Evolutionary conservation across 2,888 invertebrate genomes (phyloP).

Genomic region (Orthosia incerta): DNA sequence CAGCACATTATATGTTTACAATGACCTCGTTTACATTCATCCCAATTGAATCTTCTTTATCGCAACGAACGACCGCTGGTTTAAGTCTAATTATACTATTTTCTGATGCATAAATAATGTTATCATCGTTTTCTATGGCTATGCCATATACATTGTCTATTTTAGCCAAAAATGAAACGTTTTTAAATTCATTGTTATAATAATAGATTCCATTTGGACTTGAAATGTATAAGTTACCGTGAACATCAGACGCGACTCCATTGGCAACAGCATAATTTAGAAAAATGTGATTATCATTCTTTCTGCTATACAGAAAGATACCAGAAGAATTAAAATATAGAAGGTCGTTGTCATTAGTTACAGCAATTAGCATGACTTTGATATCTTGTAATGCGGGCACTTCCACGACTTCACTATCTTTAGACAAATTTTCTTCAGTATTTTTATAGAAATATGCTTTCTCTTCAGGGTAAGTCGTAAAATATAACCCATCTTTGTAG

Average conservation of each 20-base stretch:
- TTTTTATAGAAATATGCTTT: constrained; percentile 68
- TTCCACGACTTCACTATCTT: constrained; percentile 53
- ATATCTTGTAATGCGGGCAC: constrained; percentile 66
- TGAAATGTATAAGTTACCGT: constrained; percentile 71
- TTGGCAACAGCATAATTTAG: constrained; percentile 64
- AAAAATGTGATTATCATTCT: constrained; percentile 2
- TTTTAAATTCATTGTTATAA: constrained; percentile 46
- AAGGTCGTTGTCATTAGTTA: constrained; percentile 66
- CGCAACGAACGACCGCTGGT: constrained; percentile 56
- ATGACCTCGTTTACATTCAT: background rate
- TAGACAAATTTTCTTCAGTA: constrained; percentile 54
- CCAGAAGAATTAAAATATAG: constrained; percentile 74
- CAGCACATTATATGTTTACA: background rate
- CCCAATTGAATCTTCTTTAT: background rate
- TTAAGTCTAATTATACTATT: constrained; percentile 69
- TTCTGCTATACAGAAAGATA: constrained; percentile 65
- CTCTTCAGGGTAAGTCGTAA: constrained; percentile 76
- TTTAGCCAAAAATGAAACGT: constrained; percentile 49
- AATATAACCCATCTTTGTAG: constrained; percentile 78
- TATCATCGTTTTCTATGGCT: constrained; percentile 68
- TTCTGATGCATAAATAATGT: constrained; percentile 69
- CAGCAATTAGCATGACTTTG: constrained; percentile 68
- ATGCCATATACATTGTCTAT: constrained; percentile 63
- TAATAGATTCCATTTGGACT: constrained; percentile 66
- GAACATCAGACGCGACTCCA: constrained; percentile 67